Evolutionary conservation across 2,113 vertebrate species (phyloP).

Genomic region (Turdus rufiventris): DNA sequence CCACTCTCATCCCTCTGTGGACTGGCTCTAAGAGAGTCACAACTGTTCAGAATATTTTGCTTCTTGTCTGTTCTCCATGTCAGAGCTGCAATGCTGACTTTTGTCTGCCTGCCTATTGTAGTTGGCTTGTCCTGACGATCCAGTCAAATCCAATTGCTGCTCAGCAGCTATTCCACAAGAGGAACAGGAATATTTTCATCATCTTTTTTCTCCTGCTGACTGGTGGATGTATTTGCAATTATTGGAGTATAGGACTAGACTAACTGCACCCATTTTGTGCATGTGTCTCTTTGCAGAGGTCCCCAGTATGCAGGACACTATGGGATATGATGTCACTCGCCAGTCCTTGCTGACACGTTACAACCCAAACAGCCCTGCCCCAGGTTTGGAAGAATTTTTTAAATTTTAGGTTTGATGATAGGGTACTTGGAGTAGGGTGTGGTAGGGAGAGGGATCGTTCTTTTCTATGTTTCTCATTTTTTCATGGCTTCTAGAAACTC

Average conservation of each 20-base stretch:
- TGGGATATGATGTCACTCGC: slow-evolving; percentile 73
- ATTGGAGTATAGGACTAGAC: not conserved
- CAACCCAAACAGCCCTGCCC: slow-evolving; percentile 34
- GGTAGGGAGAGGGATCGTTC: not conserved
- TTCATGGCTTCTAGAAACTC: not conserved
- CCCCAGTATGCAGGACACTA: slow-evolving; percentile 83
- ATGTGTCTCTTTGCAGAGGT: slow-evolving; percentile 70
- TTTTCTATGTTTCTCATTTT: not conserved
- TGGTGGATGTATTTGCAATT: not conserved
- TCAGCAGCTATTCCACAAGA: not conserved
- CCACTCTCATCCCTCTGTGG: not conserved
- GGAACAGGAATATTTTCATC: not conserved
- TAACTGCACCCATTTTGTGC: not conserved
- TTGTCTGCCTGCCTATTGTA: not conserved
- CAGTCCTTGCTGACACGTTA: slow-evolving; percentile 67
- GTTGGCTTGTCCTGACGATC: not conserved
- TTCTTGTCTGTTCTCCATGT: not conserved
- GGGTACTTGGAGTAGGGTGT: not conserved
- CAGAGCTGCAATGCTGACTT: not conserved
- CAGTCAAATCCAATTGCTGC: not conserved
- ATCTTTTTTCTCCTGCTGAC: not conserved
- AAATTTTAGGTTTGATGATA: not conserved
- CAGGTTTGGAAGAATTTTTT: slow-evolving; percentile 58
- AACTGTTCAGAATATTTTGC: not conserved
- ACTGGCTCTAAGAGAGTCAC: not conserved